These are phyloP conservation scores for Macrostomum lignano DNA, from an alignment of 1,140 invertebrate genomes.

Conservation along the genomic window DNA sequence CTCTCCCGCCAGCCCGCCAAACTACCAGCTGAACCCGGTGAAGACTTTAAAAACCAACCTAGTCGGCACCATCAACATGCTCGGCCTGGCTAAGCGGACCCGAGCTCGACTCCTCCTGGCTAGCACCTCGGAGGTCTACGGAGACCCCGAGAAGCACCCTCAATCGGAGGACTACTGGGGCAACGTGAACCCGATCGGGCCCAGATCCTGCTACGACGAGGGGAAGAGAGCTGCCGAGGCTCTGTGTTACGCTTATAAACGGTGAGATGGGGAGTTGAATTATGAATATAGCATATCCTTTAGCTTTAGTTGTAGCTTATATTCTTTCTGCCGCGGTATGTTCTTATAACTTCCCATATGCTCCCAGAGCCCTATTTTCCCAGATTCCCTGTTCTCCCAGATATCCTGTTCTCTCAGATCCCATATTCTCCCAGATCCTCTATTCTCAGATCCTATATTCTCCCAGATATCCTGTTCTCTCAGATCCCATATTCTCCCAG, in stretches of 20 bases:
- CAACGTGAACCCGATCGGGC: slow-evolving; percentile 87
- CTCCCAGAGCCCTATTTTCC: too few relatives aligned
- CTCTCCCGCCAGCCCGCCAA: slow-evolving; percentile 83
- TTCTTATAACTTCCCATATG: too few relatives aligned
- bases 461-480: too few relatives aligned
- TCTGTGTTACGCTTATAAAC: slow-evolving; percentile 75
- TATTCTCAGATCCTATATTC: too few relatives aligned
- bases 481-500: too few relatives aligned
- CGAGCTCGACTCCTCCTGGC: slow-evolving; percentile 75
- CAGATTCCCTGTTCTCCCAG: too few relatives aligned
- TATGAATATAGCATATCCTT: too few relatives aligned
- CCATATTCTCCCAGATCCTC: too few relatives aligned
- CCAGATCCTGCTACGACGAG: slow-evolving; percentile 87
- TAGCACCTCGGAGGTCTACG: slow-evolving; percentile 87
- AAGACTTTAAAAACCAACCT: slow-evolving; percentile 99
- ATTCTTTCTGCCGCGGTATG: too few relatives aligned
- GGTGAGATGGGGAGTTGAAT: too few relatives aligned
- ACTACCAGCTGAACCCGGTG: slow-evolving; percentile 98
- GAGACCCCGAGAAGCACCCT: slow-evolving; percentile 24
- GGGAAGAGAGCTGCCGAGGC: slow-evolving; percentile 88
- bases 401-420: too few relatives aligned
- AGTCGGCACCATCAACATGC: slow-evolving; percentile 91
- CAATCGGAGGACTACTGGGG: slow-evolving; percentile 52
- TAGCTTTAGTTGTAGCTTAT: too few relatives aligned
- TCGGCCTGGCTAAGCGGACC: slow-evolving; percentile 68